Evolutionary conservation across 1,140 invertebrate species (phyloP).

Genomic region (Idris sp.): DNA sequence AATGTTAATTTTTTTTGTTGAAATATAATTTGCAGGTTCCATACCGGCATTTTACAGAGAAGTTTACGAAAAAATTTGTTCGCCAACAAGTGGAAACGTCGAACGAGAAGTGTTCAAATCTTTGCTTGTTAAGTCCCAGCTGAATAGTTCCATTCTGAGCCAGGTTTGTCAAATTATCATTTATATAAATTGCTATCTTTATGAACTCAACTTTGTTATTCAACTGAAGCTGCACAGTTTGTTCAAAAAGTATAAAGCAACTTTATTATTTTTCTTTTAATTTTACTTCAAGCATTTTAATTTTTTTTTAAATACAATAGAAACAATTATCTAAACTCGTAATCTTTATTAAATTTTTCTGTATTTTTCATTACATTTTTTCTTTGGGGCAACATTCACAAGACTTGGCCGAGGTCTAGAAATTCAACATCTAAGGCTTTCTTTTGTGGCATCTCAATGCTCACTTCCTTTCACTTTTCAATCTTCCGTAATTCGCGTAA

Average conservation of each 20-base stretch:
- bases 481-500: constrained; percentile 46
- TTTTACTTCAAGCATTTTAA: too few species aligned
- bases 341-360: too few species aligned
- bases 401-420: constrained; percentile 1
- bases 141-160: constrained; percentile 80
- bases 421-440: constrained; percentile 43
- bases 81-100: constrained; percentile 81
- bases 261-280: too few species aligned
- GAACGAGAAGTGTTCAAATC: constrained; percentile 82
- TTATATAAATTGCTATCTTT: not conserved
- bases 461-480: constrained; percentile 60
- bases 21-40: constrained; percentile 80
- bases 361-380: too few species aligned
- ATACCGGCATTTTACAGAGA: constrained; percentile 83
- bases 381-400: too few species aligned
- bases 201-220: too few species aligned
- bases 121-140: constrained; percentile 81
- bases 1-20: too few species aligned
- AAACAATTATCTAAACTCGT: too few species aligned
- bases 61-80: constrained; percentile 82
- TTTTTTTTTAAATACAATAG: too few species aligned
- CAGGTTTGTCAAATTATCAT: constrained; percentile 73
- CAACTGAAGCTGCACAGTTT: too few species aligned
- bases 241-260: too few species aligned
- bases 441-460: constrained; percentile 27